Evolutionary conservation across 2,888 invertebrate species (phyloP).

Genomic region (Cosmia trapezina): DNA sequence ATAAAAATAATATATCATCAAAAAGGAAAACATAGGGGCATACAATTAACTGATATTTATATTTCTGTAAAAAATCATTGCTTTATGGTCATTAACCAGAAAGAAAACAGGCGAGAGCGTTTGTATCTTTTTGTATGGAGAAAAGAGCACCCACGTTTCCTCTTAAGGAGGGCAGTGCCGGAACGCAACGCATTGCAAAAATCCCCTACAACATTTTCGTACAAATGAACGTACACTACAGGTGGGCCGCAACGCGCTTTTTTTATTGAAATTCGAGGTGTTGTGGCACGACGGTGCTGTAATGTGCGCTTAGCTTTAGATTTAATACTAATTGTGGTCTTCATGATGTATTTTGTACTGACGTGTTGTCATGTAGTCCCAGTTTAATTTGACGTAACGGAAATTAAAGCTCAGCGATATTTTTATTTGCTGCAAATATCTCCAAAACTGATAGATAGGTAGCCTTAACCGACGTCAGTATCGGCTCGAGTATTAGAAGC

Average conservation of each 20-base stretch:
- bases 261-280: too few relatives aligned
- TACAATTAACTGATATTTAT: too few relatives aligned
- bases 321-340: neutral
- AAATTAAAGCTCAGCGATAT: neutral
- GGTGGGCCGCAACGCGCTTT: neutral
- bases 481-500: neutral
- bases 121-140: too few relatives aligned
- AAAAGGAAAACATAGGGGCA: too few relatives aligned
- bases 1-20: too few relatives aligned
- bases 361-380: neutral
- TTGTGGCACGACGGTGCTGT: too few relatives aligned
- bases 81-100: too few relatives aligned
- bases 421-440: neutral
- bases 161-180: neutral
- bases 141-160: too few relatives aligned
- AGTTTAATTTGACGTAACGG: neutral
- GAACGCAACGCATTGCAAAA: neutral
- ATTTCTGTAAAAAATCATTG: too few relatives aligned
- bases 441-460: neutral
- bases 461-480: neutral
- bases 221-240: neutral
- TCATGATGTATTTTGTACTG: neutral
- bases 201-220: too few relatives aligned
- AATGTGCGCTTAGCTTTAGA: neutral
- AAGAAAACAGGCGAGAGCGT: too few relatives aligned